Evolutionary conservation across 2,888 invertebrate genomes (phyloP).

Genomic region (Cryptus armator): DNA sequence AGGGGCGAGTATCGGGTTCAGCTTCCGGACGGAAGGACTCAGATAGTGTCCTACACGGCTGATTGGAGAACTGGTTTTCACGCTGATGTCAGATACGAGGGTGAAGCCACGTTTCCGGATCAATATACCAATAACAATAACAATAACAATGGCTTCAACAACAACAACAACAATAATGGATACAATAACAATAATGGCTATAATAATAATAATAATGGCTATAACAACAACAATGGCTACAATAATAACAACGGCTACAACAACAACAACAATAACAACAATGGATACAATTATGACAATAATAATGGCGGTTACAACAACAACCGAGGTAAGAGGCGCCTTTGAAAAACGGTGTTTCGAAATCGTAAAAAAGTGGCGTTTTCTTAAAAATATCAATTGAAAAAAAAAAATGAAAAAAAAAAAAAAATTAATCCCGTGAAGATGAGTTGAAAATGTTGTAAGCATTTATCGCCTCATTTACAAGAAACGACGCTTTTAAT

Average conservation of each 20-base stretch:
- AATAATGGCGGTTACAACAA: neutral
- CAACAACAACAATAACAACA: no score
- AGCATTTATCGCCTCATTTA: neutral
- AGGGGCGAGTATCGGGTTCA: conserved; percentile 88
- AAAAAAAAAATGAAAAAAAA: neutral
- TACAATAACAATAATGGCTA: conserved; percentile 72
- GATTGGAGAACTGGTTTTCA: conserved; percentile 93
- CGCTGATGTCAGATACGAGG: conserved; percentile 92
- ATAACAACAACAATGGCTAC: conserved; percentile 64
- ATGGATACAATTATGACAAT: neutral
- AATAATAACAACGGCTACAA: no score
- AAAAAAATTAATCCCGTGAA: neutral
- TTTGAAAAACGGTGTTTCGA: neutral
- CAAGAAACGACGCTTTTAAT: no score
- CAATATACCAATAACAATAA: conserved; percentile 82
- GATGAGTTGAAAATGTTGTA: neutral
- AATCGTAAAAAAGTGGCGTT: neutral
- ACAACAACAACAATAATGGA: conserved; percentile 52
- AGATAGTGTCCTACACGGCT: conserved; percentile 91
- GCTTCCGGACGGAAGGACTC: conserved; percentile 88
- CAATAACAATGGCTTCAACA: conserved; percentile 61
- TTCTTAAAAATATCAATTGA: neutral
- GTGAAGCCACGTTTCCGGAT: conserved; percentile 89
- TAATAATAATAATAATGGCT: conserved; percentile 55
- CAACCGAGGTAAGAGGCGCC: conserved; percentile 10